A percentile compares a stretch with the other conserved stretches of the same genome.
phyloP scores from a whole-genome alignment of 2,888 invertebrate genomes.

The Sphecodes monilicornis region DNA sequence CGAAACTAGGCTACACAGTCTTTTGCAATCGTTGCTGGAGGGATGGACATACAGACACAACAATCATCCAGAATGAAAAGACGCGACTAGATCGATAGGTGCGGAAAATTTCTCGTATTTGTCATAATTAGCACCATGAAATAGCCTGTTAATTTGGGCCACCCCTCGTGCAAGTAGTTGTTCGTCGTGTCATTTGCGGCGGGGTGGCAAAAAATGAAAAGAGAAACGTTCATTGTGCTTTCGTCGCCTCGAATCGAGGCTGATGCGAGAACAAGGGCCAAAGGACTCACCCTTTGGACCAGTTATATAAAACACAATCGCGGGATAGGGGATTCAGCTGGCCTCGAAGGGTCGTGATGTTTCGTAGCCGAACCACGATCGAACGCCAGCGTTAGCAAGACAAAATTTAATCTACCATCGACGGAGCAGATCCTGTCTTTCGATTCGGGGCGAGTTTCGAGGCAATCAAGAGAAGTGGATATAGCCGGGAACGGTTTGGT shows the following conservation, averaged over 20 bases:
- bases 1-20: slow-evolving; percentile 22
- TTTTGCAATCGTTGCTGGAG: background rate
- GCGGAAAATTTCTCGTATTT: slow-evolving; percentile 56
- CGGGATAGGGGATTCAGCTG: slow-evolving; percentile 29
- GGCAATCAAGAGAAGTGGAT: slow-evolving; percentile 21
- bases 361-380: slow-evolving; percentile 19
- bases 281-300: slow-evolving; percentile 39
- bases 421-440: slow-evolving; percentile 6
- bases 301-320: slow-evolving; percentile 1
- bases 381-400: background rate
- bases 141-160: slow-evolving; percentile 68
- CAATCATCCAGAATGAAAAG: background rate
- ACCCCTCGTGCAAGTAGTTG: slow-evolving; percentile 22
- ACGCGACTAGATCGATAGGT: background rate
- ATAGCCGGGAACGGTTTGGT: background rate
- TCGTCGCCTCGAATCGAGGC: slow-evolving; percentile 25
- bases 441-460: slow-evolving; percentile 3
- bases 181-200: slow-evolving; percentile 13
- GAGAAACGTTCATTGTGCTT: slow-evolving; percentile 36
- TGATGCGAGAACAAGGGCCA: slow-evolving; percentile 23
- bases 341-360: slow-evolving; percentile 57
- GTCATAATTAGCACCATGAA: slow-evolving; percentile 73
- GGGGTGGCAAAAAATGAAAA: slow-evolving; percentile 8
- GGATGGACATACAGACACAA: background rate
- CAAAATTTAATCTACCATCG: slow-evolving; percentile 47